These are phyloP conservation scores for Phrynocephalus guinanensis DNA, from an alignment of 2,797 vertebrate genomes.

Conservation along the genomic window DNA sequence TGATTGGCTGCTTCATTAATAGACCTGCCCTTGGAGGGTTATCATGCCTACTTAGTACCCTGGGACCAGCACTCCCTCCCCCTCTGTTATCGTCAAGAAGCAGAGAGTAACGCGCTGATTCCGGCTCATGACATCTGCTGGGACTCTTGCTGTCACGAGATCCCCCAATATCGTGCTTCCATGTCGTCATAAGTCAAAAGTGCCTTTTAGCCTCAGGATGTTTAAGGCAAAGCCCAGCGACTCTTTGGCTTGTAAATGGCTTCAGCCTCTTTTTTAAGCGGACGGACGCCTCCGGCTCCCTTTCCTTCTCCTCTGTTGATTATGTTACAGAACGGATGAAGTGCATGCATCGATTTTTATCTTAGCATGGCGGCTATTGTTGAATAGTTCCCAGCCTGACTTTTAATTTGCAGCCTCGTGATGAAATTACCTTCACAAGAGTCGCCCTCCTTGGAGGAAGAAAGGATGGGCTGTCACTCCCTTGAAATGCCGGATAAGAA, in stretches of 20 bases:
- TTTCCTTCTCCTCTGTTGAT: not conserved
- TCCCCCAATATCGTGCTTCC: constrained; percentile 17
- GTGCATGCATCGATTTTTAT: not conserved
- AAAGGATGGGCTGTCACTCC: not conserved
- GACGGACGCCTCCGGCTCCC: not conserved
- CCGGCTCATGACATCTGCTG: not conserved
- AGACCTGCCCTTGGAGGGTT: not conserved
- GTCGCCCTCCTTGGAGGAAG: not conserved
- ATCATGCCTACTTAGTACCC: not conserved
- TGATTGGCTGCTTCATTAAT: constrained; percentile 18
- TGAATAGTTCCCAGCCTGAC: not conserved
- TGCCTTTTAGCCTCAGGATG: not conserved
- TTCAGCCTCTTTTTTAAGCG: constrained; percentile 6
- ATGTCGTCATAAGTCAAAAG: constrained; percentile 21
- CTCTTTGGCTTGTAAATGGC: constrained; percentile 25
- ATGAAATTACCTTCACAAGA: not conserved
- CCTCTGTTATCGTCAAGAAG: constrained; percentile 8
- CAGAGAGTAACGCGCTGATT: not conserved
- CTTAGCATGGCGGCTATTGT: not conserved
- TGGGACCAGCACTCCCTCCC: not conserved
- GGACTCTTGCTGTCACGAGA: not conserved
- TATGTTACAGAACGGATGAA: constrained; percentile 13
- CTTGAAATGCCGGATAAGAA: not conserved
- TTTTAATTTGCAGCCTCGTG: not conserved
- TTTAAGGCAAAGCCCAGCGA: not conserved